Conservation (phyloP, 2,113 vertebrate species). For the Gymnobelideus leadbeateri region DNA sequence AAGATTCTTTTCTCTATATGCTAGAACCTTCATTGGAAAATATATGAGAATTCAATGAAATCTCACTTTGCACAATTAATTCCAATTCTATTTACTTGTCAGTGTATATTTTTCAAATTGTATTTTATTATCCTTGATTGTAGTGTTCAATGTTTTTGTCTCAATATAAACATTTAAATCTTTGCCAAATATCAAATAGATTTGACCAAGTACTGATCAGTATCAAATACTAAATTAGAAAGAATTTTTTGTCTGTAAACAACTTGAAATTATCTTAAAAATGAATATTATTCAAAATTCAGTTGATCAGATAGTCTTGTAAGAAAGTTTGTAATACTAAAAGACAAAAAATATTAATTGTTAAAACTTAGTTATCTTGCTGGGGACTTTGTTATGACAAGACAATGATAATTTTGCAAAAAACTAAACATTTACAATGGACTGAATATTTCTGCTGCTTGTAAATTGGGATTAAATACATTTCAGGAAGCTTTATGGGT, state of each 20-base stretch:
- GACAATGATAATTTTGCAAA: neutral
- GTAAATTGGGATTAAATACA: neutral
- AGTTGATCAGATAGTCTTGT: neutral
- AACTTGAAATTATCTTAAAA: conserved; percentile 8
- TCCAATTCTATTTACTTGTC: neutral
- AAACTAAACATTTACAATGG: neutral
- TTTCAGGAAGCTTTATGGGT: neutral
- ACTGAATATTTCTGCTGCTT: neutral
- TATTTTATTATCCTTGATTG: neutral
- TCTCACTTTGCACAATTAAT: neutral
- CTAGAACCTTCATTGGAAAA: conserved; percentile 1
- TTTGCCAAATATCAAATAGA: neutral
- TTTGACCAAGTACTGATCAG: neutral
- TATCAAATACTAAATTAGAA: neutral
- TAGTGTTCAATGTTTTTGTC: neutral
- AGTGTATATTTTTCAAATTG: conserved; percentile 1
- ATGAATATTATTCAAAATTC: neutral
- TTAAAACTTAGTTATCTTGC: neutral
- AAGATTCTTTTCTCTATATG: neutral
- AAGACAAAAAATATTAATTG: neutral
- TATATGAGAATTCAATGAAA: neutral
- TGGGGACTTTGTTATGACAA: neutral
- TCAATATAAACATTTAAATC: neutral
- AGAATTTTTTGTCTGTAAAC: neutral
- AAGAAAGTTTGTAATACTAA: conserved; percentile 22